Base-by-base conservation (phyloP, 1,140 invertebrate species). In the Penaeus vannamei region DNA sequence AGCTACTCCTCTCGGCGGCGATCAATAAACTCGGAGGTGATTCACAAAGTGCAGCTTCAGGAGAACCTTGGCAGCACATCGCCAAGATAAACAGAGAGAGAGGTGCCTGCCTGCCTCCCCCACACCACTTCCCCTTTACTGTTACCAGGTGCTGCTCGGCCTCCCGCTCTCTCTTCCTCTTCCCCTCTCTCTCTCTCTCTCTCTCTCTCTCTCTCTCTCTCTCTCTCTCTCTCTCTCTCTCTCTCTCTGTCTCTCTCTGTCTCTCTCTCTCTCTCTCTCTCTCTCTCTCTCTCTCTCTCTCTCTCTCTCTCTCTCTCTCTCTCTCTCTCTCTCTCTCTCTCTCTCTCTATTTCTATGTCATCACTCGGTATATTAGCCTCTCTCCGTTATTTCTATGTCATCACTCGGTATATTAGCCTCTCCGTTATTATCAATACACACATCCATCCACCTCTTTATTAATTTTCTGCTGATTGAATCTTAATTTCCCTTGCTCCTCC, bases 71-170 rank as follows among this genome's bases (percentile, higher is more conserved):
- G 79, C 86, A 87, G 64, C 60, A 42, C 77, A 62, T 42, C 86
- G 83, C 86, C 86, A 87, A 87, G 60, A 87, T 87, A 87, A 87
- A 87, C 86, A 87, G 79, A 83, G 42, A 42, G 36, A 26, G 53
- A 20, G n/a, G 19, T 12, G 69, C 20, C 53, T 61, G 17, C 84
- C 23, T 64, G 32, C 12, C 85, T 36, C 60, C 22, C 60, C 85
- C 12, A 8, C 76, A 76, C 23, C 61, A 12, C 59, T 46, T 14
- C 20, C 79, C 79, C 86, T 87, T 64, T 80, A 87, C 86, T 87
- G 86, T 87, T 87, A 87, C 86, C 66, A 87, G 81, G 86, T 87
- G 86, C 79, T 79, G 66, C 84, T 61, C 79, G 26, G 79, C 61
- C 80, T 82, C 20, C 61, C 61, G 29, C 62, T 69, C 79, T 26